Evolutionary conservation across 2,797 vertebrate species (phyloP).

Genomic region (Dromococcyx pavoninus): DNA sequence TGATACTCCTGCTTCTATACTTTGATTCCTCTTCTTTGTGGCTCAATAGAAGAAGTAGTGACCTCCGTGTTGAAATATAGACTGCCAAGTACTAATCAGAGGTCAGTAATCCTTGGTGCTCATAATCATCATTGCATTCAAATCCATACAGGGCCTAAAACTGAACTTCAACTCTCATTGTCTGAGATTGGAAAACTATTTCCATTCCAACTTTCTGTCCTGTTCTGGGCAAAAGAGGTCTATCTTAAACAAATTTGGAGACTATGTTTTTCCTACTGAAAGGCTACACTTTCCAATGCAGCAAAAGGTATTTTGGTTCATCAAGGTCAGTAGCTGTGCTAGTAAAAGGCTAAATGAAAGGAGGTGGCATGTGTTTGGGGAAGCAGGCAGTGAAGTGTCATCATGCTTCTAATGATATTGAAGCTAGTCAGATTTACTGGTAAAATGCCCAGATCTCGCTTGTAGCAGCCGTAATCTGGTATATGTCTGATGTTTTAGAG

Average conservation of each 20-base stretch:
- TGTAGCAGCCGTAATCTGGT: not conserved
- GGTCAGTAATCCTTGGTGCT: not conserved
- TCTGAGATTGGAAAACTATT: not conserved
- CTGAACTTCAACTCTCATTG: not conserved
- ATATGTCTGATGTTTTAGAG: conserved; percentile 5
- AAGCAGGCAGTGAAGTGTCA: conserved; percentile 37
- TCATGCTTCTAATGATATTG: conserved; percentile 43
- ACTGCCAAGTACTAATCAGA: not conserved
- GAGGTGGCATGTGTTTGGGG: not conserved
- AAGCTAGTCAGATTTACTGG: conserved; percentile 28
- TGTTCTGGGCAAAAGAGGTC: not conserved
- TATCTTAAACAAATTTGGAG: not conserved
- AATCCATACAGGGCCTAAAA: not conserved
- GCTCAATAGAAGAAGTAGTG: not conserved
- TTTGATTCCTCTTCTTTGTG: not conserved
- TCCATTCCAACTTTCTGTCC: not conserved
- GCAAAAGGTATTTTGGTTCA: conserved; percentile 44
- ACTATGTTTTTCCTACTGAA: not conserved
- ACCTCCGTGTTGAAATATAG: not conserved
- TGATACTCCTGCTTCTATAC: not conserved
- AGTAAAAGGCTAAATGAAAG: conserved; percentile 60
- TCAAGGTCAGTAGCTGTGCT: conserved; percentile 8
- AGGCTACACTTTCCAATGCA: conserved; percentile 1
- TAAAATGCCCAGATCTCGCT: conserved; percentile 47
- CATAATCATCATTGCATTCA: not conserved